Evolutionary conservation across 1,140 invertebrate species (phyloP).

Genomic region (Leptestheria dahalacensis): DNA sequence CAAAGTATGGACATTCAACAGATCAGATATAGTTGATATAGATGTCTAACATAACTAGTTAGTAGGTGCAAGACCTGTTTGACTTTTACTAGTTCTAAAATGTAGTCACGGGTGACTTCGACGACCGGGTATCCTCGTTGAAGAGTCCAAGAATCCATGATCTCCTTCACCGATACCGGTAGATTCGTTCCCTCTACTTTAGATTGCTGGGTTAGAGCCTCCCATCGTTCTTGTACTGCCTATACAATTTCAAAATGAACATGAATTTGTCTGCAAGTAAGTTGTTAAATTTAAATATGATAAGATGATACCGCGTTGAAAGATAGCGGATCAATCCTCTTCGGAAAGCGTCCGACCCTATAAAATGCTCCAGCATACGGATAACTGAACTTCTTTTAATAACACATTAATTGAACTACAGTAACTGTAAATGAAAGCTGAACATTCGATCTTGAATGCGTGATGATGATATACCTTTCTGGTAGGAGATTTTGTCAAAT

Average conservation of each 20-base stretch:
- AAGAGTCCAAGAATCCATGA: slow-evolving; percentile 69
- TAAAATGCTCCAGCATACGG: slow-evolving; percentile 55
- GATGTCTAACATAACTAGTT: too few relatives aligned
- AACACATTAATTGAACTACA: not conserved
- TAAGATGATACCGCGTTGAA: slow-evolving; percentile 27
- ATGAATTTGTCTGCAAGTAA: slow-evolving; percentile 15
- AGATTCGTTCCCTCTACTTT: slow-evolving; percentile 42
- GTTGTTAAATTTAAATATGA: not conserved
- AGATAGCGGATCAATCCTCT: slow-evolving; percentile 41
- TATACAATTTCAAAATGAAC: slow-evolving; percentile 46
- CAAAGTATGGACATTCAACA: too few relatives aligned
- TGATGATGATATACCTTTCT: slow-evolving; percentile 32
- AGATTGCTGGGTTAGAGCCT: slow-evolving; percentile 55
- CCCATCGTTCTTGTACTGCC: slow-evolving; percentile 76
- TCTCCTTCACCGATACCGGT: slow-evolving; percentile 37
- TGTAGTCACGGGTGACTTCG: slow-evolving; percentile 39
- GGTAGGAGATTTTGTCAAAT: slow-evolving; percentile 41
- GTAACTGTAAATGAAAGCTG: not conserved
- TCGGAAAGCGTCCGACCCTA: slow-evolving; percentile 44
- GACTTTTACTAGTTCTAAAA: slow-evolving; percentile 40
- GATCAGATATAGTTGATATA: too few relatives aligned
- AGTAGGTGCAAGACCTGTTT: too few relatives aligned
- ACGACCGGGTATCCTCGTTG: slow-evolving; percentile 72
- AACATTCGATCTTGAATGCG: too few relatives aligned
- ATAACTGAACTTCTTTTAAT: slow-evolving; percentile 40